phyloP scores from a whole-genome alignment of 37 sponge, comb jelly and placozoan species.

The Aplysina aerophoba region DNA sequence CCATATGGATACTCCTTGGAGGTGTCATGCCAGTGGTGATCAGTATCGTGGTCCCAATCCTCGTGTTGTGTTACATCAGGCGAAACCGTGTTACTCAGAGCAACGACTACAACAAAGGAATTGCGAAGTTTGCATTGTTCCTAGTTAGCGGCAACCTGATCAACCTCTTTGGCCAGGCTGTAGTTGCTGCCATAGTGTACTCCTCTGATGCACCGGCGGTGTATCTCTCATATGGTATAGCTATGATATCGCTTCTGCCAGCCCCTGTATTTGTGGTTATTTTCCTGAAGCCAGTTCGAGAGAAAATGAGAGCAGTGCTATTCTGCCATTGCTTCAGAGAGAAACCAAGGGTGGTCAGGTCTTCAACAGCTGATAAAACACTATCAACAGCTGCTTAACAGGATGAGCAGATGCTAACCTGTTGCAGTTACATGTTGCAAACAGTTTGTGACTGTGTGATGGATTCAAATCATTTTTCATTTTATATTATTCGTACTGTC shows the following conservation, averaged over 20 bases:
- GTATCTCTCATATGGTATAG: background rate
- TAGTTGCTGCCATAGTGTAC: background rate
- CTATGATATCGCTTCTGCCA: background rate
- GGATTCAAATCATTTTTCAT: too few relatives aligned
- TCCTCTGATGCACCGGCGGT: background rate
- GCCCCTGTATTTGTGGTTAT: background rate
- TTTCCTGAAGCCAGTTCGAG: slow-evolving; percentile 10
- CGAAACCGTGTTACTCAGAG: background rate
- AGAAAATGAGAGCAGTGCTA: background rate
- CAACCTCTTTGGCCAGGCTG: background rate
- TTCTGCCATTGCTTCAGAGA: background rate
- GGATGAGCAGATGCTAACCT: too few relatives aligned
- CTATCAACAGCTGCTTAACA: too few relatives aligned
- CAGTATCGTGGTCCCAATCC: background rate
- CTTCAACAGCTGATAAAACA: too few relatives aligned
- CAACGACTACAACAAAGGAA: background rate
- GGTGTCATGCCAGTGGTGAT: background rate
- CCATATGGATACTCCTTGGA: background rate
- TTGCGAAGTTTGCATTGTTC: slow-evolving; percentile 17
- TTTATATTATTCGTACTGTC: too few relatives aligned
- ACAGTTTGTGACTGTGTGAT: too few relatives aligned
- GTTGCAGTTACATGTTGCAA: too few relatives aligned
- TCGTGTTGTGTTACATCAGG: slow-evolving; percentile 6
- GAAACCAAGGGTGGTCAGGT: too few relatives aligned
- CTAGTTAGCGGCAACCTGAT: background rate